These are phyloP conservation scores for Styela plicata DNA, from an alignment of 23 tunicate genomes.

Conservation along the genomic window DNA sequence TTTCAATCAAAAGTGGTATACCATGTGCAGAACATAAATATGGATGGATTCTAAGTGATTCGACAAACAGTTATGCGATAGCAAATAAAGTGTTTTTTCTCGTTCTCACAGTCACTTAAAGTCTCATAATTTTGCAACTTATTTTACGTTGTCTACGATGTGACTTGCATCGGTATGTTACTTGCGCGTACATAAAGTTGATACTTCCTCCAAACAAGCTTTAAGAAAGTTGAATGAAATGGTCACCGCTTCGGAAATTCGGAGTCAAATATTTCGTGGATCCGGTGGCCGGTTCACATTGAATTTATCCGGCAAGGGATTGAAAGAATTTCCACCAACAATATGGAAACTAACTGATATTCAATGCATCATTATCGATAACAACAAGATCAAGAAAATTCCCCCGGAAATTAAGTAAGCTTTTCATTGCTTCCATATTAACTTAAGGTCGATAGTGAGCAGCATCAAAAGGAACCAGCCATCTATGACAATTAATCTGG, in stretches of 20 bases:
- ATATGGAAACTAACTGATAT: slow-evolving; percentile 39
- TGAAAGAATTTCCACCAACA: slow-evolving; percentile 39
- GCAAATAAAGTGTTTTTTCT: no score
- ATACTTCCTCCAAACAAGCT: no score
- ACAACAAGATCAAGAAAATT: slow-evolving; percentile 42
- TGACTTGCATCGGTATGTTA: no score
- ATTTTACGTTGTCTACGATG: no score
- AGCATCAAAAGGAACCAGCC: background rate
- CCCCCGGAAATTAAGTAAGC: slow-evolving; percentile 47
- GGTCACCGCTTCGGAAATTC: slow-evolving; percentile 21
- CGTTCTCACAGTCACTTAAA: no score
- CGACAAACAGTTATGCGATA: no score
- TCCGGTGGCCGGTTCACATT: slow-evolving; percentile 61
- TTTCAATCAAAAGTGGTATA: no score
- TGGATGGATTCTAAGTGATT: no score
- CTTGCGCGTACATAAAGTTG: no score
- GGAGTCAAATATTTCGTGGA: slow-evolving; percentile 37
- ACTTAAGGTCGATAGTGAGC: background rate
- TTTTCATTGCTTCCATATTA: background rate
- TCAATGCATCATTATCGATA: slow-evolving; percentile 44
- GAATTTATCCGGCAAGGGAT: slow-evolving; percentile 42
- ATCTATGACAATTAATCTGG: background rate
- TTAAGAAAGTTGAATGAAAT: background rate
- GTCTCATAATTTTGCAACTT: no score
- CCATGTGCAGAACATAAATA: no score